A percentile compares a stretch with the other conserved stretches of the same genome.
phyloP scores from a whole-genome alignment of 1,140 invertebrate genomes.

The Drosophila biarmipes region DNA sequence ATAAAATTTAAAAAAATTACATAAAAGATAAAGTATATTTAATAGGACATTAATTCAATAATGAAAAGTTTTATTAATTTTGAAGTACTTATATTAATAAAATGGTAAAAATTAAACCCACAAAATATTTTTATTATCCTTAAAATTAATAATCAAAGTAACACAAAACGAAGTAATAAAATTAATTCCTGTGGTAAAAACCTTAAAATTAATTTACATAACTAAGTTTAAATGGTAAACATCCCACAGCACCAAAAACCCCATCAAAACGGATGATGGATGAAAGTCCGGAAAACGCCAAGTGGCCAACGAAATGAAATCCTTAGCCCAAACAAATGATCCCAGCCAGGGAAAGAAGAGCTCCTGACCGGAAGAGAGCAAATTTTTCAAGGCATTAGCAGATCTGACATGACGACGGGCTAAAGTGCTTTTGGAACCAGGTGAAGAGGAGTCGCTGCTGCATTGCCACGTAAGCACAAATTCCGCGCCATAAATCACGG shows the following conservation, averaged over 20 bases:
- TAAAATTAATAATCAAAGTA: neutral
- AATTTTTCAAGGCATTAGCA: slow-evolving; percentile 45
- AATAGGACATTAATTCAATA: no score
- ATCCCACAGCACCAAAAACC: neutral
- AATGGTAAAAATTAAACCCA: no score
- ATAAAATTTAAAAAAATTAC: no score
- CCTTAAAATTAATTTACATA: neutral
- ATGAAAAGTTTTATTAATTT: no score
- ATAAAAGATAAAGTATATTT: no score
- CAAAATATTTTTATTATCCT: no score
- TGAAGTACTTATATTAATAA: no score
- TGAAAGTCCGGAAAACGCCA: slow-evolving; percentile 9
- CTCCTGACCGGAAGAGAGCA: slow-evolving; percentile 14
- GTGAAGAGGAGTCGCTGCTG: slow-evolving; percentile 36
- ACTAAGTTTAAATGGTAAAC: slow-evolving; percentile 11
- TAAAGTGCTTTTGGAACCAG: slow-evolving; percentile 38
- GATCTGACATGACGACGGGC: slow-evolving; percentile 36
- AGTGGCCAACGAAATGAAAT: slow-evolving; percentile 26
- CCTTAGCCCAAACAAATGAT: slow-evolving; percentile 39
- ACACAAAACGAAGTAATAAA: neutral
- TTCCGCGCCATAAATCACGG: slow-evolving; percentile 78
- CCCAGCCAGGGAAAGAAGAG: neutral
- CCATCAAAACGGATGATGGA: slow-evolving; percentile 8
- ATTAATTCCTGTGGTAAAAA: neutral
- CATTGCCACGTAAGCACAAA: slow-evolving; percentile 67